These are phyloP conservation scores for Adelphocoris suturalis DNA, from an alignment of 2,888 invertebrate species.

Conservation along the genomic window DNA sequence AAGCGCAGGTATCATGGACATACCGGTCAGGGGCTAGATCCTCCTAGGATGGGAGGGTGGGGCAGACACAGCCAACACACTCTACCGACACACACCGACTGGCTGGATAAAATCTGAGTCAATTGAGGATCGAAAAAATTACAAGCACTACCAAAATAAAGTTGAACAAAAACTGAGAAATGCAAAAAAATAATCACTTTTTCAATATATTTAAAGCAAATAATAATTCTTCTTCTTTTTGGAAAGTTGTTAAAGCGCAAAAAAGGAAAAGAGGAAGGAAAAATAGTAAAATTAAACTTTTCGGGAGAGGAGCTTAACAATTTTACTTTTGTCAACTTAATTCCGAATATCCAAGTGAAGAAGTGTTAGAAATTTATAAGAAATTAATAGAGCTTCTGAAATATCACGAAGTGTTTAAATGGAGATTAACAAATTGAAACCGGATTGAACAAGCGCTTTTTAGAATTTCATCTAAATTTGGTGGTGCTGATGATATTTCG, in stretches of 20 bases:
- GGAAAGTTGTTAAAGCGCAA: slow-evolving; percentile 23
- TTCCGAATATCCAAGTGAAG: background rate
- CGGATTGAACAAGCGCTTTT: background rate
- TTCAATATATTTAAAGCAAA: background rate
- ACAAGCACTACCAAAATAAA: background rate
- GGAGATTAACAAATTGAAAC: background rate
- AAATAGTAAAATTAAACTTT: background rate
- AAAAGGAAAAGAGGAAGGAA: background rate
- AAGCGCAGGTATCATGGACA: no score
- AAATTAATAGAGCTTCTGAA: background rate
- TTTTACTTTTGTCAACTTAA: background rate
- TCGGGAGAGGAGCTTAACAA: background rate
- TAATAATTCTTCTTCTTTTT: background rate
- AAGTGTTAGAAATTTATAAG: background rate
- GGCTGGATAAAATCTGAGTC: background rate
- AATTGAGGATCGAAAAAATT: background rate
- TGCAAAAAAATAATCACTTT: no score
- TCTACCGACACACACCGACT: no score
- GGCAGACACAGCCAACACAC: no score
- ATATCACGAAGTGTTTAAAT: background rate
- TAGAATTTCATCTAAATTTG: background rate
- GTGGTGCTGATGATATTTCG: background rate
- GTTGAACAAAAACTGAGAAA: no score
- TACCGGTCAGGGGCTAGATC: no score
- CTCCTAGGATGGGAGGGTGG: no score